Conservation (phyloP, 2,888 invertebrate genomes). For the Pyrocoelia pectoralis region DNA sequence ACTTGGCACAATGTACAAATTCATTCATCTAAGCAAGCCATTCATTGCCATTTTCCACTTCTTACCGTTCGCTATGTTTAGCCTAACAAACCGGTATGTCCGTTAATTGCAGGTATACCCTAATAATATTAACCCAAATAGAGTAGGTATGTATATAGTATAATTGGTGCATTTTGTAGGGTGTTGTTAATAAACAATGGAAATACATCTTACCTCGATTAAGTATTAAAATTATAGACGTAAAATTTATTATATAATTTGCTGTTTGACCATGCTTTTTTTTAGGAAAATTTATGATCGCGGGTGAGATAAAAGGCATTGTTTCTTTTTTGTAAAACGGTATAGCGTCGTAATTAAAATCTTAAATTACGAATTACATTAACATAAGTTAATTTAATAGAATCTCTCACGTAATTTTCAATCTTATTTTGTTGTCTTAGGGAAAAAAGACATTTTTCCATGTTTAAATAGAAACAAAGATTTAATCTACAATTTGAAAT, state of each 20-base stretch:
- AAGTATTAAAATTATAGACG: background rate
- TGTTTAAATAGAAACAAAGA: background rate
- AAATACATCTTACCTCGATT: background rate
- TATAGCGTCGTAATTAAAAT: background rate
- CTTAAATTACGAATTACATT: background rate
- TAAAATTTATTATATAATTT: background rate
- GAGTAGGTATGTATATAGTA: too few relatives aligned
- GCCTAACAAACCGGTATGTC: too few relatives aligned
- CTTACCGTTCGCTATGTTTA: too few relatives aligned
- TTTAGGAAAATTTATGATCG: background rate
- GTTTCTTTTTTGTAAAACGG: background rate
- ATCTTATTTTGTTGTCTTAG: background rate
- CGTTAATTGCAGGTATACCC: too few relatives aligned
- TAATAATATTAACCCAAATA: too few relatives aligned
- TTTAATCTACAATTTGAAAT: background rate
- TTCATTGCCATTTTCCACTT: too few relatives aligned
- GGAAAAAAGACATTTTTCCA: background rate
- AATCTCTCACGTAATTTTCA: background rate
- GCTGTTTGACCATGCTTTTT: too few relatives aligned
- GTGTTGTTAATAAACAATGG: too few relatives aligned
- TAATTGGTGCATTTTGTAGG: too few relatives aligned
- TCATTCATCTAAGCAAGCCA: too few relatives aligned
- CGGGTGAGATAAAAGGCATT: slow-evolving; percentile 1
- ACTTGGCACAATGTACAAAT: too few relatives aligned
- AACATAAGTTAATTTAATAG: background rate